These are phyloP conservation scores for Agriopis aurantiaria DNA, from an alignment of 2,888 invertebrate genomes.

Conservation along the genomic window DNA sequence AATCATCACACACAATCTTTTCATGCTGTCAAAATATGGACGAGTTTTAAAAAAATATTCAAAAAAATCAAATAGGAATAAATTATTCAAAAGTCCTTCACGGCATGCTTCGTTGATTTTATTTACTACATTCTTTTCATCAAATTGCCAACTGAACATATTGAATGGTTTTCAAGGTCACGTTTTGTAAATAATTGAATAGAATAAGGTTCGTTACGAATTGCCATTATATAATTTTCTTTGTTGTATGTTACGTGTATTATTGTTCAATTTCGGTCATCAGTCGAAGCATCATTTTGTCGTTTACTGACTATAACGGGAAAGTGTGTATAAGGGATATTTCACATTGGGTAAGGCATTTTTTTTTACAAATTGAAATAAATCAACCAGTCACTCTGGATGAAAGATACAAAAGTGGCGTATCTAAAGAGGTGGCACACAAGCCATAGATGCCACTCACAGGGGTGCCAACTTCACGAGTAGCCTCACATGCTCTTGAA, in stretches of 20 bases:
- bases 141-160: conserved; percentile 11
- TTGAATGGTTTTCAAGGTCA: conserved; percentile 32
- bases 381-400: background rate
- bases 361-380: background rate
- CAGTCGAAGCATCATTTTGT: conserved; percentile 57
- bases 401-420: background rate
- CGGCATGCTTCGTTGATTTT: conserved; percentile 29
- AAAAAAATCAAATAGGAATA: too few species aligned
- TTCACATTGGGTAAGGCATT: background rate
- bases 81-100: conserved; percentile 38
- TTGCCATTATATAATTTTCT: conserved; percentile 51
- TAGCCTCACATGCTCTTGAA: too few species aligned
- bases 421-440: too few species aligned
- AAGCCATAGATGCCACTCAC: too few species aligned
- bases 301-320: conserved; percentile 42
- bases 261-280: conserved; percentile 54
- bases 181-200: conserved; percentile 44
- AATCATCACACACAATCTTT: background rate
- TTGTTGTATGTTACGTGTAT: conserved; percentile 46
- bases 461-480: too few species aligned
- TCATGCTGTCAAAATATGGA: conserved; percentile 8
- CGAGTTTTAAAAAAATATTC: too few species aligned
- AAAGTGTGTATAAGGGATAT: conserved; percentile 15
- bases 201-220: conserved; percentile 38
- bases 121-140: conserved; percentile 3